These are phyloP conservation scores for Tigriopus japonicus DNA, from an alignment of 1,140 invertebrate species.

Conservation along the genomic window DNA sequence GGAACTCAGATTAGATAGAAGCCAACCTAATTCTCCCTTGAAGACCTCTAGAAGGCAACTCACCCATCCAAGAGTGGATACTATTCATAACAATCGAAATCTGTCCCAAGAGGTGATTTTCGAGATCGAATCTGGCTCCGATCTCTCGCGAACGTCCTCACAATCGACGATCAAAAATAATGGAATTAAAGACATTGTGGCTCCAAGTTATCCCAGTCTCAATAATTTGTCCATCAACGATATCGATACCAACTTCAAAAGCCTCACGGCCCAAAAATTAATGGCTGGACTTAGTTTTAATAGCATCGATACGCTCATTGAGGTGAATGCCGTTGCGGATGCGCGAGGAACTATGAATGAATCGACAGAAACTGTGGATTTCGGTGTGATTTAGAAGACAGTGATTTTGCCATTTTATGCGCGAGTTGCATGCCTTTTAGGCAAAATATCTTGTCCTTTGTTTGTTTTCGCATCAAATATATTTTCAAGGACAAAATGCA, in stretches of 20 bases:
- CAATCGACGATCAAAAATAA: slow-evolving; percentile 1
- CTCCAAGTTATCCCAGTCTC: slow-evolving; percentile 8
- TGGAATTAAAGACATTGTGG: not conserved
- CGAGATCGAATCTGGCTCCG: slow-evolving; percentile 4
- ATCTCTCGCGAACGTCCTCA: not conserved
- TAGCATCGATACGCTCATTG: slow-evolving; percentile 21
- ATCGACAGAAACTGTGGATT: slow-evolving; percentile 14
- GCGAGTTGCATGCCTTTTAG: no score
- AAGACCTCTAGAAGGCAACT: not conserved
- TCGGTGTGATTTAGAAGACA: slow-evolving; percentile 10
- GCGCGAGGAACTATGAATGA: slow-evolving; percentile 16
- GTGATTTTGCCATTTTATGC: not conserved
- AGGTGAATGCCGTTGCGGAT: slow-evolving; percentile 20
- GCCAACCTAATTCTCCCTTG: not conserved
- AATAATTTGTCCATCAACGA: slow-evolving; percentile 6
- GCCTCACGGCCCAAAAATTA: slow-evolving; percentile 21
- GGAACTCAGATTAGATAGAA: not conserved
- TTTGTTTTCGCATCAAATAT: no score
- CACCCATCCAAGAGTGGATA: not conserved
- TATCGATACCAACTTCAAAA: slow-evolving; percentile 18
- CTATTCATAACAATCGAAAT: slow-evolving; percentile 14
- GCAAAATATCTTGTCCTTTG: no score
- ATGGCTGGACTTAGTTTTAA: slow-evolving; percentile 20
- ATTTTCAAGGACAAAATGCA: no score
- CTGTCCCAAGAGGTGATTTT: slow-evolving; percentile 12